phyloP scores from a whole-genome alignment of 2,888 invertebrate genomes.

The Amphipoea lucens region DNA sequence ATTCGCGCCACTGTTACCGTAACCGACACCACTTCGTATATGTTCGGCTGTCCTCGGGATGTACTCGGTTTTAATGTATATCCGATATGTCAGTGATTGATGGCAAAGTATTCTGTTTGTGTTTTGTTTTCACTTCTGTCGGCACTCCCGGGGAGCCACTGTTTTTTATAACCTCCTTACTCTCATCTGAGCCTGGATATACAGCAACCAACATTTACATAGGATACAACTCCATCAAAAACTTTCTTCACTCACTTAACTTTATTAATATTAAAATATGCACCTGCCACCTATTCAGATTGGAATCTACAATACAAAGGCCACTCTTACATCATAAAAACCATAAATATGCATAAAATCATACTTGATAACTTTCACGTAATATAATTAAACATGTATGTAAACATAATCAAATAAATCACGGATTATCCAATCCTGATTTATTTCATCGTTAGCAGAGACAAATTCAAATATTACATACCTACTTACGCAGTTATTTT shows the following conservation, averaged over 20 bases:
- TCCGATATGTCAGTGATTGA: too few species aligned
- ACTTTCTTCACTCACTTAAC: slow-evolving; percentile 45
- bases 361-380: slow-evolving; percentile 38
- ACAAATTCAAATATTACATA: slow-evolving; percentile 3
- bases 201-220: neutral
- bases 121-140: too few species aligned
- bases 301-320: neutral
- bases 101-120: too few species aligned
- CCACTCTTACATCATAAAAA: slow-evolving; percentile 17
- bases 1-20: too few species aligned
- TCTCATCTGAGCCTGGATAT: neutral
- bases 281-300: slow-evolving; percentile 4
- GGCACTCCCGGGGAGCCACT: too few species aligned
- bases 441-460: slow-evolving; percentile 22
- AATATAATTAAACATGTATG: slow-evolving; percentile 19
- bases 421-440: slow-evolving; percentile 46
- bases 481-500: neutral
- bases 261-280: slow-evolving; percentile 41
- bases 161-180: neutral
- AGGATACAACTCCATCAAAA: slow-evolving; percentile 7
- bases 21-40: too few species aligned
- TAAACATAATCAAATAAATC: slow-evolving; percentile 17
- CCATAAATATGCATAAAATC: neutral
- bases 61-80: too few species aligned
- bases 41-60: too few species aligned